Conservation (phyloP, 2,888 invertebrate species). For the Plusia festucae region DNA sequence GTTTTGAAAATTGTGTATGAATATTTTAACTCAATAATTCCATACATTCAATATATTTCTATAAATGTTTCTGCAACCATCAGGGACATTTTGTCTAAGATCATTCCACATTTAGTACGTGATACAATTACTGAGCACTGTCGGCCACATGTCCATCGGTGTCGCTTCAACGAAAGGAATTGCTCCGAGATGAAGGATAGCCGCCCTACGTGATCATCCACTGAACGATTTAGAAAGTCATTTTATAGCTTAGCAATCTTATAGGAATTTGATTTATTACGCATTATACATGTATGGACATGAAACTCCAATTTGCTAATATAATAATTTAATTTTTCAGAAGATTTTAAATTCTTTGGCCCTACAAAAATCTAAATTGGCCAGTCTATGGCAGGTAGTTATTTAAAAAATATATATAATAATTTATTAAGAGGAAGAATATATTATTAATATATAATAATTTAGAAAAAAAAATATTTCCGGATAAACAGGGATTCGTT, state of each 20-base stretch:
- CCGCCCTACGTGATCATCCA: slow-evolving; percentile 73
- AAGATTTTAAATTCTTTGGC: no score
- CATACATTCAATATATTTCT: slow-evolving; percentile 11
- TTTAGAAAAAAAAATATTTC: no score
- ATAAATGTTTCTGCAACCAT: slow-evolving; percentile 33
- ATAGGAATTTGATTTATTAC: slow-evolving; percentile 45
- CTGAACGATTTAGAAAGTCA: slow-evolving; percentile 69
- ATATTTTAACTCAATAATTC: no score
- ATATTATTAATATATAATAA: no score
- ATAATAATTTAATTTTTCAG: not conserved
- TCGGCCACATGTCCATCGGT: slow-evolving; percentile 63
- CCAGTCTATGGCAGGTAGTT: no score
- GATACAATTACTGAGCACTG: slow-evolving; percentile 65
- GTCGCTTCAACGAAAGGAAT: slow-evolving; percentile 63
- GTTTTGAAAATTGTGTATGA: no score
- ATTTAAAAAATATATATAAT: no score
- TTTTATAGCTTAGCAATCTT: slow-evolving; percentile 59
- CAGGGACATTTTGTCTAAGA: slow-evolving; percentile 58
- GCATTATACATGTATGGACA: slow-evolving; percentile 11
- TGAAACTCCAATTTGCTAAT: slow-evolving; percentile 6
- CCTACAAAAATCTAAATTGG: no score
- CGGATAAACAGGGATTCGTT: slow-evolving; percentile 19
- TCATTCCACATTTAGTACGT: slow-evolving; percentile 65
- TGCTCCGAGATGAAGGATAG: slow-evolving; percentile 65
- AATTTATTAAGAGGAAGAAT: no score